Base-by-base conservation (phyloP, 2,113 vertebrate genomes). In the Salvelinus sp. region DNA sequence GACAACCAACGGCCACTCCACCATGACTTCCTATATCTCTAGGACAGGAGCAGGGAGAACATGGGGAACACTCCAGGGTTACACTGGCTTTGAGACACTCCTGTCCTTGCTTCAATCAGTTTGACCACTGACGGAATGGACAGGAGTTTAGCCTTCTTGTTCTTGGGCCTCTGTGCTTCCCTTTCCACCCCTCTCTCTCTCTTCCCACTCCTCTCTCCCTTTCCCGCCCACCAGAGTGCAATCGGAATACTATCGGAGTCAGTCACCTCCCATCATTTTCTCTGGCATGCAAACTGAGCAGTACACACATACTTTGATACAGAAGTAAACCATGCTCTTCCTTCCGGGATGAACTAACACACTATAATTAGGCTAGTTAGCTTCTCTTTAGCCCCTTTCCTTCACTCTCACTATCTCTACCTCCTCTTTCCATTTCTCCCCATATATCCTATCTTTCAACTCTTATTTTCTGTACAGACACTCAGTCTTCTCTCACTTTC, bases 311-410 rank as follows among this genome's bases (percentile, higher is more conserved):
- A 82, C 79, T 88, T 88, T 83, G 70, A 85, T 73, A 79, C 79
- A 78, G 78, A 80, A 83, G 86, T 86, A 91, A 91, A 90, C 80
- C 86, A 79, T 0, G 69, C 74, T 81, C 77, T 91, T 86, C 88
- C 85, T 88, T 87, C 85, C 81, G 79, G 73, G 65, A 76, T 73
- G 65, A 23, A 28, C 18, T 44, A 85, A 66, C 38, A 73, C 79
- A 76, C 86, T 85, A 85, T 75, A 84, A 88, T 85, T 78, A 5
- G 50, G 50, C 50, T 54, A 85, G 80, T 73, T 47, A n/a, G 16
- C 65, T 65, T 60, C 30, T 57, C 69, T 75, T 63, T 33, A 50
- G 76, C 75, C 70, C 48, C 72, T 60, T 66, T 44, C 38, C 69
- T 57, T 83, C 74, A 73, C 79, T 82, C 75, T 78, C 77, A 71